These are phyloP conservation scores for Sebastes paucispinis DNA, from an alignment of 2,797 vertebrate genomes.

Conservation along the genomic window DNA sequence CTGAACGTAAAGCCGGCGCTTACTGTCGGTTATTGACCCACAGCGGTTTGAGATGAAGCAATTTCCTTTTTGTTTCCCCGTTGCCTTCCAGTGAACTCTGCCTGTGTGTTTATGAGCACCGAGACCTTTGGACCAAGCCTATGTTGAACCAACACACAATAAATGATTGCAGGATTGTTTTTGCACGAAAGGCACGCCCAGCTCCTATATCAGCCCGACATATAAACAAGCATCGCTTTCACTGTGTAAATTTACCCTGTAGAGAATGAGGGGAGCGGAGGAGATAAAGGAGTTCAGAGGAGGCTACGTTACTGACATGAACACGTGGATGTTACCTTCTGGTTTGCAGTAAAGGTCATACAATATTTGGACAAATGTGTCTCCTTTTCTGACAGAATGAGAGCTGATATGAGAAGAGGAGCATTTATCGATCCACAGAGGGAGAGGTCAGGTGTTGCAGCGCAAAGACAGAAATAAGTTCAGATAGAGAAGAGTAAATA, in stretches of 20 bases:
- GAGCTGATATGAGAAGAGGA: background rate
- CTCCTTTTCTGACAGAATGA: background rate
- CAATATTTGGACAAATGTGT: background rate
- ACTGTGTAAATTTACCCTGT: background rate
- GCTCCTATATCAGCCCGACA: background rate
- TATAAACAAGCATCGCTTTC: background rate
- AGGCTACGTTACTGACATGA: background rate
- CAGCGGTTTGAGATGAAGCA: background rate
- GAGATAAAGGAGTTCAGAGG: background rate
- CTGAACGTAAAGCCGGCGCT: background rate
- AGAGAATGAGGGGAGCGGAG: background rate
- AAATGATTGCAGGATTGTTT: slow-evolving; percentile 44
- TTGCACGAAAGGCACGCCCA: slow-evolving; percentile 10
- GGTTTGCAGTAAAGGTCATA: background rate
- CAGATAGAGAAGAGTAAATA: background rate
- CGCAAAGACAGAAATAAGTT: no score
- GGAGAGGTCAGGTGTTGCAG: no score
- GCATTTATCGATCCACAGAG: background rate
- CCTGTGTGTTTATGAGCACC: slow-evolving; percentile 18
- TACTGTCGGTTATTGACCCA: slow-evolving; percentile 24
- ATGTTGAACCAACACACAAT: slow-evolving; percentile 41
- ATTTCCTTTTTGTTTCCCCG: slow-evolving; percentile 13
- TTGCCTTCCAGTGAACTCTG: slow-evolving; percentile 24
- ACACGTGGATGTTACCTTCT: background rate
- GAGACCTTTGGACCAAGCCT: slow-evolving; percentile 60